A percentile compares a stretch with the other conserved stretches of the same genome.
Evolutionary conservation across 2,113 vertebrate genomes (phyloP).

Genomic region (Hydrolagus affinis): DNA sequence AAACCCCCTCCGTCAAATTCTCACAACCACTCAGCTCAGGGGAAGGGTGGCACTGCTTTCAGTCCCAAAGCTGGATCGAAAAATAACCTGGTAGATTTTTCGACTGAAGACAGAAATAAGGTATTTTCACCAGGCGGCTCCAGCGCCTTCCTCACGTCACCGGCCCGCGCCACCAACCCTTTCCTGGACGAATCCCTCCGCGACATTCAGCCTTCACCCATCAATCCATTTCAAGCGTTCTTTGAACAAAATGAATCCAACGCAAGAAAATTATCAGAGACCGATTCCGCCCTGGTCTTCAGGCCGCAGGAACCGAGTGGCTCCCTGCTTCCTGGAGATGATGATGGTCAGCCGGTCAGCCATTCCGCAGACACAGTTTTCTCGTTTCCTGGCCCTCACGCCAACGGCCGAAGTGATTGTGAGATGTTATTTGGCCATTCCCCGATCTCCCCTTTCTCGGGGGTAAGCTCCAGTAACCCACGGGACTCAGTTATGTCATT

Average conservation of each 20-base stretch:
- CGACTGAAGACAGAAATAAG: constrained; percentile 60
- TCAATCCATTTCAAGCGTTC: constrained; percentile 78
- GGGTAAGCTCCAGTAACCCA: background rate
- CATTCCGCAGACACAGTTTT: background rate
- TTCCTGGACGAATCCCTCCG: constrained; percentile 68
- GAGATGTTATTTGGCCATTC: background rate
- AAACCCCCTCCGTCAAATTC: constrained; percentile 46
- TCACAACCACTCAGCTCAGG: constrained; percentile 34
- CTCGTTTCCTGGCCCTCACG: background rate
- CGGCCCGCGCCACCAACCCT: constrained; percentile 68
- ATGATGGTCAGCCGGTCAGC: background rate
- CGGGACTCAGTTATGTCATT: background rate
- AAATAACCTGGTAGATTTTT: constrained; percentile 59
- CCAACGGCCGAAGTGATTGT: background rate
- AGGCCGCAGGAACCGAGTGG: background rate
- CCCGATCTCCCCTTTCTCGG: background rate
- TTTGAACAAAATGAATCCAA: constrained; percentile 59
- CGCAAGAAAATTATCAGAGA: background rate
- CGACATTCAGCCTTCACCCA: constrained; percentile 71
- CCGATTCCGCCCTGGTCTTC: background rate
- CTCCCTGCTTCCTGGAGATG: background rate
- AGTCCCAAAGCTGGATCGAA: constrained; percentile 52
- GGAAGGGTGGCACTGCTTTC: constrained; percentile 45
- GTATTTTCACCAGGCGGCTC: constrained; percentile 54
- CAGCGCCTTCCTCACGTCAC: constrained; percentile 47